These are phyloP conservation scores for Latheticus oryzae DNA, from an alignment of 2,888 invertebrate genomes.

Conservation along the genomic window DNA sequence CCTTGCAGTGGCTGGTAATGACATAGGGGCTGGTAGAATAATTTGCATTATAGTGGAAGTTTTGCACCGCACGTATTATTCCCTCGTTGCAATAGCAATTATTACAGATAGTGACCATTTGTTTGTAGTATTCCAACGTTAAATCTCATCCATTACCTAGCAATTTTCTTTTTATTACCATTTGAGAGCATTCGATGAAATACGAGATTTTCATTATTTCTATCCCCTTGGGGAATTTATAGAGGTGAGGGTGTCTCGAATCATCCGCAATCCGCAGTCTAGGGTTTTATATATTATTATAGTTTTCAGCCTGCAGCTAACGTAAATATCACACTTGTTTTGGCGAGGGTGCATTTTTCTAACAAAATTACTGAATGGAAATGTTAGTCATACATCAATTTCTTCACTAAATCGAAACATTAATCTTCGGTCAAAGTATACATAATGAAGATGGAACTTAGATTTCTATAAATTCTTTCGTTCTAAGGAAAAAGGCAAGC, in stretches of 20 bases:
- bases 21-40: constrained; percentile 3
- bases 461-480: constrained; percentile 11
- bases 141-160: constrained; percentile 26
- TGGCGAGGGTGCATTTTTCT: constrained; percentile 25
- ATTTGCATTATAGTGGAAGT: constrained; percentile 28
- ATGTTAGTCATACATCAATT: constrained; percentile 7
- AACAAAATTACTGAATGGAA: constrained; percentile 4
- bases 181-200: constrained; percentile 22
- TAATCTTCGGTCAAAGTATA: constrained; percentile 41
- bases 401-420: not conserved
- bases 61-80: constrained; percentile 26
- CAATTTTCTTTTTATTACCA: constrained; percentile 33
- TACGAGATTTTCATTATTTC: constrained; percentile 35
- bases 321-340: constrained; percentile 11
- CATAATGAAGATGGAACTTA: constrained; percentile 31
- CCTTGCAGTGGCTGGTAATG: constrained; percentile 3
- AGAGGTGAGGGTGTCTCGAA: constrained; percentile 25
- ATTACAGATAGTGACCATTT: constrained; percentile 29
- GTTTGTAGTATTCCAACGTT: constrained; percentile 32
- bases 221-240: constrained; percentile 24
- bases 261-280: constrained; percentile 16
- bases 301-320: constrained; percentile 28
- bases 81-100: constrained; percentile 26
- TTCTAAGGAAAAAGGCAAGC: not conserved
- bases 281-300: constrained; percentile 29